Conservation (phyloP, 1,140 invertebrate species). For the Luehdorfia chinensis region DNA sequence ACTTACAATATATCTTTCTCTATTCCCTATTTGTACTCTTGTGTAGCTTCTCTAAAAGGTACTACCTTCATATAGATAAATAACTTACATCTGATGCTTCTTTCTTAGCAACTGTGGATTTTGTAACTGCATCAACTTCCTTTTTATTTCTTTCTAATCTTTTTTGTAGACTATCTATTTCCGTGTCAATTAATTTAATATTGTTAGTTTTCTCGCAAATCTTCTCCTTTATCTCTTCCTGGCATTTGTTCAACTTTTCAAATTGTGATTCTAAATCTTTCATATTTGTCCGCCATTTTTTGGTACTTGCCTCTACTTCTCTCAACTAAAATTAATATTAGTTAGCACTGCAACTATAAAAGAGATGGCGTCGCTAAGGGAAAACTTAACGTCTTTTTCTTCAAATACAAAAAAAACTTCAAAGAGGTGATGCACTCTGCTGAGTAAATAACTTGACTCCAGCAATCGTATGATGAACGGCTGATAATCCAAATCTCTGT, state of each 20-base stretch:
- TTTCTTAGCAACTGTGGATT: constrained; percentile 36
- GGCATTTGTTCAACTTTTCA: constrained; percentile 39
- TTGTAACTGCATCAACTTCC: constrained; percentile 35
- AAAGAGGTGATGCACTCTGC: too few relatives aligned
- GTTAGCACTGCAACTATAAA: too few relatives aligned
- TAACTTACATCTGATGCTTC: constrained; percentile 45
- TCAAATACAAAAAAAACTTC: too few relatives aligned
- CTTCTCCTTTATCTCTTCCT: constrained; percentile 53
- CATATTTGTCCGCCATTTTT: constrained; percentile 59
- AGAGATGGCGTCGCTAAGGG: too few relatives aligned
- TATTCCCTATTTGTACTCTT: too few relatives aligned
- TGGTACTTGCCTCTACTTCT: constrained; percentile 42
- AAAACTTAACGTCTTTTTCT: too few relatives aligned
- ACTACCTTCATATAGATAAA: too few relatives aligned
- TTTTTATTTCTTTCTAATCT: constrained; percentile 44
- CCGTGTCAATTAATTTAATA: constrained; percentile 44
- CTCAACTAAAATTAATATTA: constrained; percentile 38
- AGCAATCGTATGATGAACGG: too few relatives aligned
- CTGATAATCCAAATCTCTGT: too few relatives aligned
- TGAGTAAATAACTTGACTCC: too few relatives aligned
- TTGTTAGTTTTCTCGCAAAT: constrained; percentile 50
- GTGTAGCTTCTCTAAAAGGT: too few relatives aligned
- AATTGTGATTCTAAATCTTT: constrained; percentile 58
- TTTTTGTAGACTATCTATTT: constrained; percentile 43
- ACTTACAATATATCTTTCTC: too few relatives aligned